Evolutionary conservation across 23 tunicate species (phyloP), one percentile per base, ranked within the genome.

Genomic region (Diplosoma virens): DNA sequence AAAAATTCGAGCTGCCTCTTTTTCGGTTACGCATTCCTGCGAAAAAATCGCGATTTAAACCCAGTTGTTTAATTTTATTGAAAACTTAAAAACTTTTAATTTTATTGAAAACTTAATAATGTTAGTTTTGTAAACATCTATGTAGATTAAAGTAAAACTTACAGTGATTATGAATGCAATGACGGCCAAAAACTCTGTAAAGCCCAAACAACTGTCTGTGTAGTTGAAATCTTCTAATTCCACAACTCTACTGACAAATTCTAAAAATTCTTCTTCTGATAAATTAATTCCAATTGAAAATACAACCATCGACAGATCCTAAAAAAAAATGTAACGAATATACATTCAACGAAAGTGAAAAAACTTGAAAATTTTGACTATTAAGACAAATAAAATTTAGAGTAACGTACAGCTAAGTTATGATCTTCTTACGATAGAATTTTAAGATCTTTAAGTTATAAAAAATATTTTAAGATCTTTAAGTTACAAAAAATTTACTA

Each of bases 1-100:
- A 54, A 86, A 86, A 20, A 86, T 79, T 23, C 78, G 28, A 27
- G 37, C 33, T 1, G 81, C 79, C 63, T 86, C 92, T 2, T 79
- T 80, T 17, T 55, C 80, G 1, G 92, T 47, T 2, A 86, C 71
- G 30, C 92, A 86, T 25, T 86, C 84, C 92, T 86, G 30, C 9
- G 65, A 48, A 83, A 24, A 30, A 30, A 81, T 41, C 14, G 50
- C 9, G 9, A 14, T 9, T 41, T 41, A 41, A 41, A 41, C 14
- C 14, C 50, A 41, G 14, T 9, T 7, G 11, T 41, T 7, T 14
- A 41, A 41, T 14, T 7, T 41, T 41, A 41, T 41, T 41, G 14
- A 14, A 41, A 14, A 41, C 9, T 41, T 14, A 41, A 41, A 41
- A 41, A 41, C 14, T 41, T 41, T 14, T 7, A 41, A 41, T 14